These are phyloP conservation scores for Toxonevra muliebris DNA, from an alignment of 2,888 invertebrate species.

Conservation along the genomic window DNA sequence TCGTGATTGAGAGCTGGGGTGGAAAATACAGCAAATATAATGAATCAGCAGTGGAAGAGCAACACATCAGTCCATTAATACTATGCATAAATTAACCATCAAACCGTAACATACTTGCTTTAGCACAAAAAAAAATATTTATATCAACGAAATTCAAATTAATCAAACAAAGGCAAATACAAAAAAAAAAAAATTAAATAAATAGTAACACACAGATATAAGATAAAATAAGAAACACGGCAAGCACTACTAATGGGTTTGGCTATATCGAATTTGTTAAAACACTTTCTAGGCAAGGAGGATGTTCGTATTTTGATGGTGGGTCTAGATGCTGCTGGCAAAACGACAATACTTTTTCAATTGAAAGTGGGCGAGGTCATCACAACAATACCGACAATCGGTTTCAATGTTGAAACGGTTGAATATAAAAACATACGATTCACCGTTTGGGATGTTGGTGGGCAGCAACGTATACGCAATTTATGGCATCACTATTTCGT, in stretches of 20 bases:
- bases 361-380: constrained; percentile 52
- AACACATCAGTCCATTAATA: too few relatives aligned
- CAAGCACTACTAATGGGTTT: constrained; percentile 44
- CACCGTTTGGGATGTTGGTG: constrained; percentile 59
- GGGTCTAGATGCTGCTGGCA: constrained; percentile 58
- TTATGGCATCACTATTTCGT: constrained; percentile 56
- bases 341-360: constrained; percentile 56
- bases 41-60: too few relatives aligned
- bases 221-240: too few relatives aligned
- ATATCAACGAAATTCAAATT: too few relatives aligned
- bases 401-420: constrained; percentile 57
- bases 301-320: constrained; percentile 55
- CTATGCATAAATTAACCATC: too few relatives aligned
- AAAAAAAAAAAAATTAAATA: too few relatives aligned
- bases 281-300: constrained; percentile 46
- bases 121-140: too few relatives aligned
- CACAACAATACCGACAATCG: constrained; percentile 55
- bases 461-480: constrained; percentile 51
- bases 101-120: too few relatives aligned
- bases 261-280: constrained; percentile 47
- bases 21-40: too few relatives aligned
- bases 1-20: too few relatives aligned
- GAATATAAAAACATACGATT: constrained; percentile 55
- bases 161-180: too few relatives aligned
- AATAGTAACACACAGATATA: too few relatives aligned